A percentile compares a stretch with the other conserved stretches of the same genome.
phyloP scores from a whole-genome alignment of 2,113 vertebrate genomes.

The Tyrannus savana region DNA sequence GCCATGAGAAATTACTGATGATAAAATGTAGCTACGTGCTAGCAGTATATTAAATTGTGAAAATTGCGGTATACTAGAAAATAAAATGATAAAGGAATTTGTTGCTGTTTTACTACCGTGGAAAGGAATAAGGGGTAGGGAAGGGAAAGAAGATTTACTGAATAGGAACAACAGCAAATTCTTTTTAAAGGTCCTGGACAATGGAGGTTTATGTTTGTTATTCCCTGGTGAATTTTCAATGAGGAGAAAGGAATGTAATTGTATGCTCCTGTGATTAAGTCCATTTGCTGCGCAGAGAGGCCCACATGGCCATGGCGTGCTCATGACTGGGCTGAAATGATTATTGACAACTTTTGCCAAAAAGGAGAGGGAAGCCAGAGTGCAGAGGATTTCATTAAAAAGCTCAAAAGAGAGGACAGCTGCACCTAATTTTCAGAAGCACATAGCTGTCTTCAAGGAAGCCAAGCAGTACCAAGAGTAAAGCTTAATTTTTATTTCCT shows the following conservation, averaged over 20 bases:
- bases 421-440: slow-evolving; percentile 59
- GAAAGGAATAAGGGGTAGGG: background rate
- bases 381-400: background rate
- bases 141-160: background rate
- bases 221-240: slow-evolving; percentile 31
- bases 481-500: slow-evolving; percentile 17
- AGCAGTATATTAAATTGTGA: background rate
- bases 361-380: background rate
- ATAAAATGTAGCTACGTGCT: background rate
- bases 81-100: background rate
- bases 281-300: slow-evolving; percentile 29
- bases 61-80: background rate
- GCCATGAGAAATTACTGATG: background rate
- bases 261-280: slow-evolving; percentile 30
- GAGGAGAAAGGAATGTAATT: slow-evolving; percentile 52
- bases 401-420: slow-evolving; percentile 10
- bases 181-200: slow-evolving; percentile 18
- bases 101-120: background rate
- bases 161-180: background rate
- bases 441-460: slow-evolving; percentile 1
- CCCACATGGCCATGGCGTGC: background rate
- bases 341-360: background rate
- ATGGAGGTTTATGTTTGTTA: slow-evolving; percentile 45
- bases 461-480: background rate
- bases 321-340: slow-evolving; percentile 10